A percentile compares a stretch with the other conserved stretches of the same genome.
Conservation (phyloP, 2,113 vertebrate species). For the Desmodus rotundus region DNA sequence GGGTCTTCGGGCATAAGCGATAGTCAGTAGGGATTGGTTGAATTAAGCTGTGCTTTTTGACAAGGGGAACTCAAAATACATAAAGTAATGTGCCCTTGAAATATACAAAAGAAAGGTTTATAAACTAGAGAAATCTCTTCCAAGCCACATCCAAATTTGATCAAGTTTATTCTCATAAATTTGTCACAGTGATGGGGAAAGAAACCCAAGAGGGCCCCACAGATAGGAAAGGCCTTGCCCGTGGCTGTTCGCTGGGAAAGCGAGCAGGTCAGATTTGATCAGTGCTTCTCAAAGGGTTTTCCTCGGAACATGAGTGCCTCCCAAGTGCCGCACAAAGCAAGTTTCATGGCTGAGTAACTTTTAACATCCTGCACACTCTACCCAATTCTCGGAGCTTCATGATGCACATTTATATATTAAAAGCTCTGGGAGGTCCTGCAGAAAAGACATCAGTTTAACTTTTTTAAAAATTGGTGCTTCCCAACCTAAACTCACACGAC, state of each 20-base stretch:
- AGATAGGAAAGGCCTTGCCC: neutral
- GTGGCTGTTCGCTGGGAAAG: neutral
- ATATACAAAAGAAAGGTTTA: neutral
- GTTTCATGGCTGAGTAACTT: neutral
- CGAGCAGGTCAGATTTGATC: neutral
- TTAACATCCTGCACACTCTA: neutral
- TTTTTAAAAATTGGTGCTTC: neutral
- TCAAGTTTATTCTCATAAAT: neutral
- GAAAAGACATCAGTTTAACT: neutral
- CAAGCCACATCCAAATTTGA: neutral
- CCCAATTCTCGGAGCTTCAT: neutral
- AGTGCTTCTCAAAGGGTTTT: neutral
- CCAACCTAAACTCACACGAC: neutral
- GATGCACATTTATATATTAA: neutral
- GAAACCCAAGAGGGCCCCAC: neutral
- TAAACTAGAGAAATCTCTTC: neutral
- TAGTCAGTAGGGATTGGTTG: neutral
- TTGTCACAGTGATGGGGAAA: neutral
- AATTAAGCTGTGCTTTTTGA: neutral
- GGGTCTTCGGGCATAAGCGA: neutral
- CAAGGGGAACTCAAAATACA: neutral
- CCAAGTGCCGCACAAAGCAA: neutral
- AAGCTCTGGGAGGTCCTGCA: neutral
- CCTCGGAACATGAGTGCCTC: neutral
- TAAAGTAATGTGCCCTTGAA: neutral